Conservation (phyloP, 2,797 vertebrate species). For the Enteromius thamalakanensis region DNA sequence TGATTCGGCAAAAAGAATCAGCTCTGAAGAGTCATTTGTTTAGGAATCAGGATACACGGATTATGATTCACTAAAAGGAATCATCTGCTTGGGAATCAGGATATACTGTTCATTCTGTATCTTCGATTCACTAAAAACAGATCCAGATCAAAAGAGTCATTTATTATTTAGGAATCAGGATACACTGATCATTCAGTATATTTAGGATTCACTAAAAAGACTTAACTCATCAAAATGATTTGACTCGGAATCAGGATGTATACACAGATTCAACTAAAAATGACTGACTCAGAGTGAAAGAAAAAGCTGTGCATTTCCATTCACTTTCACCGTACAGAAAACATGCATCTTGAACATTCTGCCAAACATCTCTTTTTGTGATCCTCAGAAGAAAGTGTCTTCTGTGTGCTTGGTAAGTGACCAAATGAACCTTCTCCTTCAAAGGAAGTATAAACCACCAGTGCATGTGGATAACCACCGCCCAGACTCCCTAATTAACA, state of each 20-base stretch:
- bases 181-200: no score
- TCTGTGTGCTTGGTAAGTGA: not conserved
- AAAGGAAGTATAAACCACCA: not conserved
- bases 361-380: not conserved
- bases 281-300: not conserved
- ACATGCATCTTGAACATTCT: not conserved
- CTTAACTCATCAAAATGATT: not conserved
- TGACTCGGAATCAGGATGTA: not conserved
- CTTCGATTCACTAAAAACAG: not conserved
- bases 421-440: not conserved
- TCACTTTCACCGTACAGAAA: not conserved
- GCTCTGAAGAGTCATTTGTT: not conserved
- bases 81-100: no score
- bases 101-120: not conserved
- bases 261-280: not conserved
- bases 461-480: conserved; percentile 13
- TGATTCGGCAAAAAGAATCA: not conserved
- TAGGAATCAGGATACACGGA: no score
- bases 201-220: no score
- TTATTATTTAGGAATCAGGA: no score
- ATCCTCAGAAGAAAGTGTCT: not conserved
- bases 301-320: not conserved
- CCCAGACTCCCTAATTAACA: conserved; percentile 23
- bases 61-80: no score
- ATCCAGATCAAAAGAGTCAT: not conserved